Percentiles rank a stretch among this genome's conserved stretches.
phyloP scores from a whole-genome alignment of 2,888 invertebrate species.

The Agrotis exclamationis region DNA sequence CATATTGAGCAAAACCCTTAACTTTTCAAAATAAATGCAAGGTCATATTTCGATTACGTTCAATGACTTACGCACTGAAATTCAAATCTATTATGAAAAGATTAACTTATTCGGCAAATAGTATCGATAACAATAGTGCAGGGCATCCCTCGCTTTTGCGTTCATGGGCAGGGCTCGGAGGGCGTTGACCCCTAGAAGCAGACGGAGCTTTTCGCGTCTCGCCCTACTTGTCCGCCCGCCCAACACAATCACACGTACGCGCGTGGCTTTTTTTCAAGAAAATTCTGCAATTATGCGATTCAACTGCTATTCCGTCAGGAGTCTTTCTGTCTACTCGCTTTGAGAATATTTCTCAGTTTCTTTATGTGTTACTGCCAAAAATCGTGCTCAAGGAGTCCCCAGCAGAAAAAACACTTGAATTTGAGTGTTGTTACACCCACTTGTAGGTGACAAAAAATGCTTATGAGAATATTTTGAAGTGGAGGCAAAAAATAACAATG shows the following conservation, averaged over 20 bases:
- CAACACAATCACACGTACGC: slow-evolving; percentile 69
- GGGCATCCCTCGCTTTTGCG: slow-evolving; percentile 83
- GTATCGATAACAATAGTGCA: slow-evolving; percentile 83
- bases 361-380: slow-evolving; percentile 59
- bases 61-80: slow-evolving; percentile 24
- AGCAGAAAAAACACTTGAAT: slow-evolving; percentile 56
- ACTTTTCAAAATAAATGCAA: slow-evolving; percentile 23
- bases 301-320: neutral
- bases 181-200: slow-evolving; percentile 86
- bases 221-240: slow-evolving; percentile 88
- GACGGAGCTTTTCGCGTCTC: slow-evolving; percentile 88
- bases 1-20: neutral
- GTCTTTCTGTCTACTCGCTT: neutral
- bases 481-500: slow-evolving; percentile 58
- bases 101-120: slow-evolving; percentile 70
- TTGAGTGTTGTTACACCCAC: slow-evolving; percentile 52
- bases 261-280: slow-evolving; percentile 52
- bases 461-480: slow-evolving; percentile 55
- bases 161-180: slow-evolving; percentile 89
- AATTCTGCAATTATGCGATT: slow-evolving; percentile 7
- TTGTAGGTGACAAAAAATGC: slow-evolving; percentile 50
- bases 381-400: slow-evolving; percentile 72
- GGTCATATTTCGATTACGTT: slow-evolving; percentile 18
- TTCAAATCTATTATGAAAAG: slow-evolving; percentile 29
- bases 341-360: neutral